These are phyloP conservation scores for Trachelus iudaicus DNA, from an alignment of 2,888 invertebrate genomes.

Conservation along the genomic window DNA sequence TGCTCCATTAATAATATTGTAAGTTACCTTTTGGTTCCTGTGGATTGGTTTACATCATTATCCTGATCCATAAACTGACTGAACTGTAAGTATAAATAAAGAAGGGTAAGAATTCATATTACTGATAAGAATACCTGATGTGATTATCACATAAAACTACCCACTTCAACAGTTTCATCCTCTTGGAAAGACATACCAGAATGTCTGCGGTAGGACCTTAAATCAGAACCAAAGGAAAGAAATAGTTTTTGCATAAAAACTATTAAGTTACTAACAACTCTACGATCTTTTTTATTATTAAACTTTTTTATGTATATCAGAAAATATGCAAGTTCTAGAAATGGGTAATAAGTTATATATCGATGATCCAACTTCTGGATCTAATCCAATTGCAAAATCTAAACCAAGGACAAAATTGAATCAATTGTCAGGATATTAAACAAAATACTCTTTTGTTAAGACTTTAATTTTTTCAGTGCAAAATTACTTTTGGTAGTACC, in stretches of 20 bases:
- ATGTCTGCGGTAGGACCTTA: constrained; percentile 51
- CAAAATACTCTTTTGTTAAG: no score
- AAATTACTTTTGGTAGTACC: no score
- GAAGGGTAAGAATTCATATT: background rate
- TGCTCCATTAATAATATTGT: background rate
- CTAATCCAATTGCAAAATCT: no score
- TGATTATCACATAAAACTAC: background rate
- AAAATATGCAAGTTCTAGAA: no score
- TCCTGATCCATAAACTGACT: constrained; percentile 39
- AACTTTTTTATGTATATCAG: background rate
- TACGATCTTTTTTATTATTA: background rate
- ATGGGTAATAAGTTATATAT: no score
- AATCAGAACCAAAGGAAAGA: constrained; percentile 20
- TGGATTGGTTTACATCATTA: constrained; percentile 30
- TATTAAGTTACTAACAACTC: background rate
- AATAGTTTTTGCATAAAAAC: background rate
- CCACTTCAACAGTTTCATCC: constrained; percentile 57
- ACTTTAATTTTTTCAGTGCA: no score
- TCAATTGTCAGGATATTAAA: no score
- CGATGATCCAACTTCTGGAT: no score
- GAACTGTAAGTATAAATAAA: constrained; percentile 22
- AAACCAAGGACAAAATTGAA: no score
- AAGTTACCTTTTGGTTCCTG: constrained; percentile 46
- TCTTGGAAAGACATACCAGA: constrained; percentile 50
- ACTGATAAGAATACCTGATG: background rate